A percentile compares a stretch with the other conserved stretches of the same genome.
These are phyloP conservation scores for Ochotona princeps DNA, from an alignment of 2,113 vertebrate genomes.

Conservation along the genomic window DNA sequence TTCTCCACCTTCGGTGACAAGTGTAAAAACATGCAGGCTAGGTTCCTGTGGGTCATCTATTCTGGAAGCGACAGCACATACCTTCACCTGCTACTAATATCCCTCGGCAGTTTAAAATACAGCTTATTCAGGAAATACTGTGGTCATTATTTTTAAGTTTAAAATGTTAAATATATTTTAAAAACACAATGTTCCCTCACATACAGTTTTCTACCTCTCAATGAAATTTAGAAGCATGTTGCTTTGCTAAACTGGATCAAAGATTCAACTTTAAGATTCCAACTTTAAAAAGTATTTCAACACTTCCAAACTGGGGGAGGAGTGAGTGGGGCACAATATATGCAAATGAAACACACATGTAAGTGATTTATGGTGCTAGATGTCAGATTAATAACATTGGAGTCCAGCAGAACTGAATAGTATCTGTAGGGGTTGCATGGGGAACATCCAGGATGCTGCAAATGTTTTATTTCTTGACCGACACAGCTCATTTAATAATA, in stretches of 20 bases:
- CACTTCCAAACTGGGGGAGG: too few relatives aligned
- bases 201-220: background rate
- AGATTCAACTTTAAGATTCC: background rate
- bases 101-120: background rate
- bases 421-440: background rate
- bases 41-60: background rate
- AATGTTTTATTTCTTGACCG: background rate
- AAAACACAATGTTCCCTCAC: background rate
- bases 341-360: background rate
- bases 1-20: background rate
- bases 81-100: background rate
- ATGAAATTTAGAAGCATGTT: slow-evolving; percentile 17
- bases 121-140: background rate
- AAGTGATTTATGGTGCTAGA: background rate
- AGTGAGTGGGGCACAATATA: background rate
- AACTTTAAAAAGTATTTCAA: background rate
- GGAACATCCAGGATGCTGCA: background rate
- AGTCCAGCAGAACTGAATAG: background rate
- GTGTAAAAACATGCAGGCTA: background rate
- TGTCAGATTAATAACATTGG: background rate
- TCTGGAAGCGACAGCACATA: background rate
- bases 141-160: background rate
- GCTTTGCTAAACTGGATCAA: background rate
- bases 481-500: background rate
- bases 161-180: slow-evolving; percentile 10